Evolutionary conservation across 1,140 invertebrate genomes (phyloP).

Genomic region (Ooceraea biroi): DNA sequence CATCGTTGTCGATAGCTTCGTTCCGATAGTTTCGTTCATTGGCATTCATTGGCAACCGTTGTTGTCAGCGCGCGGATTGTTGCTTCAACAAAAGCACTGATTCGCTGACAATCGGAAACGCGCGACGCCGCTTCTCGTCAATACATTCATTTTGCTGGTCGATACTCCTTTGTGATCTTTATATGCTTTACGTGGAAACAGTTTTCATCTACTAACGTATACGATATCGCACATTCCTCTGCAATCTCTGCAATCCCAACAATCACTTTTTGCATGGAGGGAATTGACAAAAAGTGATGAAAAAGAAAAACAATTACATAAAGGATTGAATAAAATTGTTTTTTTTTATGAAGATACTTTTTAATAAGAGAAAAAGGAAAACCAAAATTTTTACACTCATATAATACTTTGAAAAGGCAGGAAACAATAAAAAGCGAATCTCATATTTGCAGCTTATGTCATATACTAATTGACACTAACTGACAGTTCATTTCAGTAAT

Average conservation of each 20-base stretch:
- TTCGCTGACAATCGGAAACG: conserved; percentile 59
- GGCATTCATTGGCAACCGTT: conserved; percentile 38
- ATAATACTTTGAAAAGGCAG: background rate
- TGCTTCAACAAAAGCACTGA: conserved; percentile 35
- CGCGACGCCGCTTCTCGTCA: background rate
- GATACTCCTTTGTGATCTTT: conserved; percentile 37
- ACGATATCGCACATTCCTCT: background rate
- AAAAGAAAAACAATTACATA: background rate
- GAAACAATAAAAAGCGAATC: conserved; percentile 12
- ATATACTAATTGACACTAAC: background rate
- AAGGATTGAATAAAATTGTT: too few relatives aligned
- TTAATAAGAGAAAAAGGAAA: too few relatives aligned
- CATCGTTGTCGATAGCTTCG: conserved; percentile 37
- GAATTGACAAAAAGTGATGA: background rate
- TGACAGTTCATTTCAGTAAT: conserved; percentile 28
- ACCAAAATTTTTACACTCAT: background rate
- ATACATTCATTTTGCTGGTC: conserved; percentile 28
- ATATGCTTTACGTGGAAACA: conserved; percentile 16
- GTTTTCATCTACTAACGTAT: conserved; percentile 21
- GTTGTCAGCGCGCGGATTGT: conserved; percentile 42
- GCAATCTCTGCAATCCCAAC: too few relatives aligned
- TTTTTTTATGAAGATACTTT: too few relatives aligned
- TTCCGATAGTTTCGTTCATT: conserved; percentile 34
- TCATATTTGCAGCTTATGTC: background rate
- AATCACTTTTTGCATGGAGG: too few relatives aligned